Evolutionary conservation across 2,113 vertebrate species (phyloP).

Genomic region (Rhinolophus sinicus): DNA sequence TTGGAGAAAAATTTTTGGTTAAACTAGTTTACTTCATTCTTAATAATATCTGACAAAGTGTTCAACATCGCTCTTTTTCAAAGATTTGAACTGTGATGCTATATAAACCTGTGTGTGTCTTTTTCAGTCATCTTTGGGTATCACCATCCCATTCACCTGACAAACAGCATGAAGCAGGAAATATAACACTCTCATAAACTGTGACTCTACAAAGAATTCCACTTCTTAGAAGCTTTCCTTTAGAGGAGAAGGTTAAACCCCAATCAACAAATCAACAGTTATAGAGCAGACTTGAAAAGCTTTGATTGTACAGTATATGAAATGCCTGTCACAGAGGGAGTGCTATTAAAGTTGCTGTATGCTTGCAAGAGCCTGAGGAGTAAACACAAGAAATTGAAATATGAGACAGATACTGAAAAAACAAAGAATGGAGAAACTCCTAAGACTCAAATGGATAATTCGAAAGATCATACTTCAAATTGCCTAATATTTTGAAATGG

Average conservation of each 20-base stretch:
- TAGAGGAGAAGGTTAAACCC: constrained; percentile 68
- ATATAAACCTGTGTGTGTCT: neutral
- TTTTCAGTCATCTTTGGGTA: constrained; percentile 9
- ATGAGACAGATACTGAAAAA: constrained; percentile 73
- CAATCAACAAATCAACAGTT: constrained; percentile 79
- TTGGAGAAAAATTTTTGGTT: neutral
- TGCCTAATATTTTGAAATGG: constrained; percentile 66
- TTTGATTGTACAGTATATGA: constrained; percentile 64
- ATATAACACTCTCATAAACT: constrained; percentile 60
- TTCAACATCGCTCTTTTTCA: neutral
- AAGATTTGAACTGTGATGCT: constrained; percentile 19
- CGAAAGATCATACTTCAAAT: constrained; percentile 76
- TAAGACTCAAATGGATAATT: constrained; percentile 71
- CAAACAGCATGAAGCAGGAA: constrained; percentile 56
- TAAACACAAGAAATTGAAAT: constrained; percentile 83
- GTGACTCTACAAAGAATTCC: constrained; percentile 38
- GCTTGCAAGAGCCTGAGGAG: constrained; percentile 76
- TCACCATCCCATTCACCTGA: constrained; percentile 64
- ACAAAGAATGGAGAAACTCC: constrained; percentile 54
- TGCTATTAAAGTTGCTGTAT: constrained; percentile 66
- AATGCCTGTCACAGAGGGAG: constrained; percentile 56
- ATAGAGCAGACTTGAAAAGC: constrained; percentile 67
- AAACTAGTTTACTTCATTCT: neutral
- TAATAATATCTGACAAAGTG: neutral
- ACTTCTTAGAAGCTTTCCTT: constrained; percentile 48